phyloP scores from a whole-genome alignment of 2,113 vertebrate species.

The Scatophagus argus region DNA sequence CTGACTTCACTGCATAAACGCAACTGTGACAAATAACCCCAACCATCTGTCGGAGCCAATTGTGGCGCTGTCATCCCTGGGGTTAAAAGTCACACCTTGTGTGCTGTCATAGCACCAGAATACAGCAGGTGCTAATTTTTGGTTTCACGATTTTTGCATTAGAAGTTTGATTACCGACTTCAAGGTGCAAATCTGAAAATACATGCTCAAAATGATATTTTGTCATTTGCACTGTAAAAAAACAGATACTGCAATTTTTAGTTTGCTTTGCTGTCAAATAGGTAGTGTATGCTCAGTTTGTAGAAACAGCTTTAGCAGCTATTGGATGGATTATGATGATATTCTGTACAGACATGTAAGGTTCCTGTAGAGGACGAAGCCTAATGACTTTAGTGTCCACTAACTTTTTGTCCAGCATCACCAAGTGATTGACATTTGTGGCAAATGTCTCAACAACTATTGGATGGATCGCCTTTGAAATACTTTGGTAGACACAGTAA shows the following conservation, averaged over 20 bases:
- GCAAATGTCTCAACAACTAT: too few species aligned
- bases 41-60: slow-evolving; percentile 70
- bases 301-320: too few species aligned
- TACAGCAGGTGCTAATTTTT: slow-evolving; percentile 21
- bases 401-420: too few species aligned
- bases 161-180: neutral
- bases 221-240: neutral
- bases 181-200: neutral
- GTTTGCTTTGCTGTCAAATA: neutral
- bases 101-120: slow-evolving; percentile 39
- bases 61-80: slow-evolving; percentile 27
- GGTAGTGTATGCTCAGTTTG: neutral
- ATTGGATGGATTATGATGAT: neutral
- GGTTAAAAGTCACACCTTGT: slow-evolving; percentile 44
- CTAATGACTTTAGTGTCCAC: neutral
- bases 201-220: neutral
- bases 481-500: too few species aligned
- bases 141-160: slow-evolving; percentile 23
- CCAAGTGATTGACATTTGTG: too few species aligned
- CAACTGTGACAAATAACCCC: slow-evolving; percentile 43
- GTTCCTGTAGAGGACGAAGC: neutral
- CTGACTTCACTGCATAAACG: slow-evolving; percentile 62
- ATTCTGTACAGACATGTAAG: too few species aligned
- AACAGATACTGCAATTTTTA: too few species aligned
- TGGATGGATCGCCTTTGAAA: too few species aligned